phyloP scores from a whole-genome alignment of 2,888 invertebrate genomes.

The Meta bourneti region DNA sequence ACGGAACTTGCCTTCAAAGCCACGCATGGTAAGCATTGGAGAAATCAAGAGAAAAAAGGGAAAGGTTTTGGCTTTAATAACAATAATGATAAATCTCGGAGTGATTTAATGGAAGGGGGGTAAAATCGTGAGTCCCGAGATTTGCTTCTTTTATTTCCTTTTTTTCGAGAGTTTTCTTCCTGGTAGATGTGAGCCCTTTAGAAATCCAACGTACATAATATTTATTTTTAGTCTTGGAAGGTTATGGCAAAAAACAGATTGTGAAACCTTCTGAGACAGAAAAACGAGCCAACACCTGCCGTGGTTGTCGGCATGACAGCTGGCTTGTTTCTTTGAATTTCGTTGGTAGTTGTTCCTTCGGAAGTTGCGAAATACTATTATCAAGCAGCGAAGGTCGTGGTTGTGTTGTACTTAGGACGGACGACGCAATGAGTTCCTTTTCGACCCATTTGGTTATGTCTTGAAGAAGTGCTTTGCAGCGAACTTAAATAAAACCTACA shows the following conservation, averaged over 20 bases:
- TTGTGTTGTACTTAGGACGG: not conserved
- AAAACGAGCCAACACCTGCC: slow-evolving; percentile 31
- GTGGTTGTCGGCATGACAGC: slow-evolving; percentile 17
- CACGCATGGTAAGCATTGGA: not conserved
- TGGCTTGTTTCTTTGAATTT: slow-evolving; percentile 6
- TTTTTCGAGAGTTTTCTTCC: not conserved
- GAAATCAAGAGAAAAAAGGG: not conserved
- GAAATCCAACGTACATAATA: not conserved
- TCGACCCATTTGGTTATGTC: not conserved
- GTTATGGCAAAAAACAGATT: not conserved
- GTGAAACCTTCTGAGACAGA: not conserved
- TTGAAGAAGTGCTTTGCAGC: too few relatives aligned
- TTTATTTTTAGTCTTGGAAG: not conserved
- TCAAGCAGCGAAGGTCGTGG: not conserved
- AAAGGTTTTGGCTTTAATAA: slow-evolving; percentile 20
- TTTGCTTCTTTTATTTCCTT: slow-evolving; percentile 16
- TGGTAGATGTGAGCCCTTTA: not conserved
- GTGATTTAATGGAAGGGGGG: not conserved
- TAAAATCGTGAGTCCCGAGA: slow-evolving; percentile 7
- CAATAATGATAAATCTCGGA: slow-evolving; percentile 23
- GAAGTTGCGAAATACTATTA: slow-evolving; percentile 8
- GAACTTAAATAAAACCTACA: too few relatives aligned
- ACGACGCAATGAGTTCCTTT: slow-evolving; percentile 9
- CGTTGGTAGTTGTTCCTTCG: slow-evolving; percentile 12
- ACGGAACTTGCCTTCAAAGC: slow-evolving; percentile 14